Base-by-base conservation (phyloP, 1,140 invertebrate species). In the Bursaphelenchus mucronatus region DNA sequence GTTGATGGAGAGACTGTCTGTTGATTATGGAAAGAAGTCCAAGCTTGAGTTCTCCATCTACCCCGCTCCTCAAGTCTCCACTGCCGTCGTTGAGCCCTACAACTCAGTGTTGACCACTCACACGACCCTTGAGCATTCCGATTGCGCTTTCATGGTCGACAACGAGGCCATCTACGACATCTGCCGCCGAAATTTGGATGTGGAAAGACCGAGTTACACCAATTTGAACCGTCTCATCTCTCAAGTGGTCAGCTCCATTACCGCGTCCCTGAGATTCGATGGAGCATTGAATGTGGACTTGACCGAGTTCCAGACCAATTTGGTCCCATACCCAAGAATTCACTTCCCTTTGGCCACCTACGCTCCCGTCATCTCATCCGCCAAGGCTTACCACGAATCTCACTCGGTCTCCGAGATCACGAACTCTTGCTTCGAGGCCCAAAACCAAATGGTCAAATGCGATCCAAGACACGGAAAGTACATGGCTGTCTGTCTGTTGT, bases 391-490 rank as follows among this genome's bases (percentile, higher is more conserved):
- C 84, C 89, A 90, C 81, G 89, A 90, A 79, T 87, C 88, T 56
- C 73, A 83, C 8, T 82, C 81, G 6, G 83, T 84, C 15, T 87
- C 88, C 44, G 90, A 92, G 81, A 91, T 92, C 76, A 92, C 90
- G 76, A 90, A 88, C 81, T 88, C 89, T 8, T 90, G 89, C 82
- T 92, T 92, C 82, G 90, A 91, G 82, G 88, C 89, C 45, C 87
- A 88, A 74, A 92, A 90, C 84, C 90, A 91, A 85, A 91, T 92
- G 90, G 90, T 92, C n/a, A 92, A 91, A 68, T 82, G 80, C 56
- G 81, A 82, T 61, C 81, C 80, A 1, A 67, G 78, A 19, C 73
- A 78, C 52, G 76, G 76, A 8, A 78, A 78, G 54, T 78, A 82
- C 63, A 82, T 82, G 81, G 76, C 81, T 19, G 82, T 82, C 41